phyloP scores from a whole-genome alignment of 2,113 vertebrate species.

The Pandion haliaetus region DNA sequence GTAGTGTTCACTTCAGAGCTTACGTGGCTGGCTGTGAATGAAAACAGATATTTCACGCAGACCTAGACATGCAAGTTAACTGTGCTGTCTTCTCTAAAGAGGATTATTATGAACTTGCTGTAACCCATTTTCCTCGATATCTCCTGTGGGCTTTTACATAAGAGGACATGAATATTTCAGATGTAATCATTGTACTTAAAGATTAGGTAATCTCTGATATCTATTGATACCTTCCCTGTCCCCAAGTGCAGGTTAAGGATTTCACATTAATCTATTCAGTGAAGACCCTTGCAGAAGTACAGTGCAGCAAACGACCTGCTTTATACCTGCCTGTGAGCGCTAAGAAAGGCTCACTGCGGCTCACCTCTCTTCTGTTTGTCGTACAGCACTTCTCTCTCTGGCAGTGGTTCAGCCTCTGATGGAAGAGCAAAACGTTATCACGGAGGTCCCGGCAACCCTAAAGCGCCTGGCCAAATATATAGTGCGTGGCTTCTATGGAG shows the following conservation, averaged over 20 bases:
- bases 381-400: not conserved
- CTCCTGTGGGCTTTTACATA: not conserved
- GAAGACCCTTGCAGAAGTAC: not conserved
- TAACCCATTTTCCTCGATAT: not conserved
- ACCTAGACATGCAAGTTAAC: not conserved
- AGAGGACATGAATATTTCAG: not conserved
- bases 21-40: not conserved
- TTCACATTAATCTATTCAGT: not conserved
- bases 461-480: conserved; percentile 62
- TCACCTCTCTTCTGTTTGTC: not conserved
- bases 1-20: not conserved
- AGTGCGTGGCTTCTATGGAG: conserved; percentile 53
- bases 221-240: not conserved
- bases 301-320: not conserved
- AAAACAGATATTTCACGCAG: not conserved
- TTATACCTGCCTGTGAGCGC: not conserved
- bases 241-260: not conserved
- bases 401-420: not conserved
- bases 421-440: not conserved
- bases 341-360: not conserved
- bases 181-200: not conserved
- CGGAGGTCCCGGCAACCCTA: conserved; percentile 29
- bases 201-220: not conserved
- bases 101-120: not conserved
- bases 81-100: not conserved